A percentile compares a stretch with the other conserved stretches of the same genome.
phyloP scores from a whole-genome alignment of 2,113 vertebrate species.

The Sebastes fasciatus region DNA sequence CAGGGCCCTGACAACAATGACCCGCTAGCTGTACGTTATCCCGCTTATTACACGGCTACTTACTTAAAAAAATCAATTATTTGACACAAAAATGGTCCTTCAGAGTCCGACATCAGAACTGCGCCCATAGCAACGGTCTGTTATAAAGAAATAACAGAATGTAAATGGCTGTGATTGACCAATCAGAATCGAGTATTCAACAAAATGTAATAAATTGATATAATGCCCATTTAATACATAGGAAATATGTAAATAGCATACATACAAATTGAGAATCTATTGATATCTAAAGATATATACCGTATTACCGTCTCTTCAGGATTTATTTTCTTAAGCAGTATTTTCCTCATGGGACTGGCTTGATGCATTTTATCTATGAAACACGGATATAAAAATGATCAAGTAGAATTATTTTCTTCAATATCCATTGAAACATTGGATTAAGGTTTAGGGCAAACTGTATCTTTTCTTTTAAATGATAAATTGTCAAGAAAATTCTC shows the following conservation, averaged over 20 bases:
- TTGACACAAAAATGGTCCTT: too few relatives aligned
- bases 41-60: too few relatives aligned
- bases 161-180: too few relatives aligned
- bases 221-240: not conserved
- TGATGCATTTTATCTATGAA: not conserved
- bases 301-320: not conserved
- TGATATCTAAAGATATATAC: not conserved
- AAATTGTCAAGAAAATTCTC: not conserved
- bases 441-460: not conserved
- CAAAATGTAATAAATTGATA: not conserved
- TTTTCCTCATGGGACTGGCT: not conserved
- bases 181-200: too few relatives aligned
- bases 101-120: too few relatives aligned
- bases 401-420: not conserved
- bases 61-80: too few relatives aligned
- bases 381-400: not conserved
- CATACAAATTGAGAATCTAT: not conserved
- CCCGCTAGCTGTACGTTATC: too few relatives aligned
- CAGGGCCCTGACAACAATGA: too few relatives aligned
- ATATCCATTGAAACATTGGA: not conserved
- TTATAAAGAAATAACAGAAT: too few relatives aligned
- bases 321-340: not conserved
- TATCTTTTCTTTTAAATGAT: not conserved
- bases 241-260: not conserved
- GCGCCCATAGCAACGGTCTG: too few relatives aligned